Evolutionary conservation across 2,888 invertebrate species (phyloP), one percentile per base, ranked within the genome.

Genomic region (Drosophila maculinotata): DNA sequence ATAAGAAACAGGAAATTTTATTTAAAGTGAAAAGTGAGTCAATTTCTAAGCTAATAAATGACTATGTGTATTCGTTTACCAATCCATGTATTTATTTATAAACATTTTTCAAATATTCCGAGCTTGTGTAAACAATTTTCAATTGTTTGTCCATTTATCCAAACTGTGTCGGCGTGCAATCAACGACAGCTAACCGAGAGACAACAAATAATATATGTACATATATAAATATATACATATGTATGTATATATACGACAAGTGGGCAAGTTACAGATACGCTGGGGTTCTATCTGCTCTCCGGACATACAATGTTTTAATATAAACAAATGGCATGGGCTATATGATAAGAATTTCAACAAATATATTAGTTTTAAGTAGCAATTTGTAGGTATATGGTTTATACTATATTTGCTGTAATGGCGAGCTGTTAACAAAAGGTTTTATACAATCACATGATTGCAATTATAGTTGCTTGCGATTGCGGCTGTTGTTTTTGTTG

Each of bases 151-250:
- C 67, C 53, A 67, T 58, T 70, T 66, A 59, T 30, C 44, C 26
- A 60, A 80, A 58, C 72, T 76, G 69, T 79, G 69, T 80, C 73
- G 80, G 45, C 20, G 20, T 20, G 20, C 20, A 20, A 76, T 77
- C 65, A 66, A 54, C 58, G 36, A 54, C 45, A 48, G 33, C 42
- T 20, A 42, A 42, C 25, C 28, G 33, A 47, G 10, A 7, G 25
- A 51, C 49, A 45, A n/a, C n/a, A n/a, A n/a, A n/a, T n/a, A 26
- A 20, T 20, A 20, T 20, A 20, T 20, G 4, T 20, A 20, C 4
- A 4, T 20, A 20, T 20, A 20, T 33, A 33, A 14, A 33, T 14
- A 33, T 14, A 33, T 20, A 20, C 2, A 20, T 20, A 20, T 20
- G 4, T 41, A 62, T 47, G 23, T 20, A 20, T 41, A 62, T 47